Conservation (phyloP, 2,797 vertebrate genomes). For the Emydoidea blandingii region DNA sequence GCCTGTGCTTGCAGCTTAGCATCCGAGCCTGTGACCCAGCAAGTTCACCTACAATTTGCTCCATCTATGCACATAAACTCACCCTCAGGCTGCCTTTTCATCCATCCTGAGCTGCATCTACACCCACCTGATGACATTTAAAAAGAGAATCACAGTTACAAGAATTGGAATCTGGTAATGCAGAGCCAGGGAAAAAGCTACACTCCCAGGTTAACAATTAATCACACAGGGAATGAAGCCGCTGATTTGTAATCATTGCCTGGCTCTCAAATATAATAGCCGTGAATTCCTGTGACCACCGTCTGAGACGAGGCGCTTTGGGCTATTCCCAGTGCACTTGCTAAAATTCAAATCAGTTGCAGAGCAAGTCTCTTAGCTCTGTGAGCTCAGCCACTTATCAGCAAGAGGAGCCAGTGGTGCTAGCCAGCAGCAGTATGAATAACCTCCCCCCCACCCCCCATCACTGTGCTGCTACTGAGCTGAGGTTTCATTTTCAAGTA, state of each 20-base stretch:
- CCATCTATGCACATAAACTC: not conserved
- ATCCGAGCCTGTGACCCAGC: not conserved
- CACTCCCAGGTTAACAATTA: conserved; percentile 28
- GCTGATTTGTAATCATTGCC: conserved; percentile 51
- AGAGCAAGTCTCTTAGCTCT: not conserved
- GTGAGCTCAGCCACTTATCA: not conserved
- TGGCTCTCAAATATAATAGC: conserved; percentile 30
- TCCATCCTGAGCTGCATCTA: not conserved
- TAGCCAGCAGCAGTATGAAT: not conserved
- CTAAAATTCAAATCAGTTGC: not conserved
- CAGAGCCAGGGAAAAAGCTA: not conserved
- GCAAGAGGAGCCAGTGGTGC: fast-evolving
- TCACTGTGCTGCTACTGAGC: not conserved
- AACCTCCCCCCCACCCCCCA: not conserved
- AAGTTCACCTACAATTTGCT: not conserved
- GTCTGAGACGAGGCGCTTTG: not conserved
- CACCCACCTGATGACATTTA: not conserved
- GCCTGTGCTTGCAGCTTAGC: not conserved
- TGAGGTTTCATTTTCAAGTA: not conserved
- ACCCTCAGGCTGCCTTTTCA: not conserved
- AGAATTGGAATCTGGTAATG: not conserved
- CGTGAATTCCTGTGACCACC: conserved; percentile 30
- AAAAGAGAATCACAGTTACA: not conserved
- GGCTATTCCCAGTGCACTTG: conserved; percentile 35
- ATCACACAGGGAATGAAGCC: not conserved